These are phyloP conservation scores for Pelodytes ibericus DNA, from an alignment of 2,797 vertebrate genomes.

Conservation along the genomic window DNA sequence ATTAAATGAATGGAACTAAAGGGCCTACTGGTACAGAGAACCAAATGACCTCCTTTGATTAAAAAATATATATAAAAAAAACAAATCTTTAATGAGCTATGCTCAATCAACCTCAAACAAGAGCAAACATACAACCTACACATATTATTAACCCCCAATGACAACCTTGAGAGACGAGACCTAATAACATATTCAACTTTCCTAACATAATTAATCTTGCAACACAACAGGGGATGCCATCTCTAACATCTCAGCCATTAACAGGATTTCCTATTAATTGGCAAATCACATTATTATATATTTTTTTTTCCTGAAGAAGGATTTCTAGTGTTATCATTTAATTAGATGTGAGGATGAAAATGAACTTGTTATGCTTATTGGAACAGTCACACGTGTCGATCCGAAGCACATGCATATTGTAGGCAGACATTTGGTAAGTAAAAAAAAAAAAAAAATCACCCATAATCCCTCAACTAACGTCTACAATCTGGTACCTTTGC, in stretches of 20 bases:
- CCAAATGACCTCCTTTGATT: slow-evolving; percentile 38
- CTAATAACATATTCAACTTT: slow-evolving; percentile 42
- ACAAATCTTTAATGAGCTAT: slow-evolving; percentile 37
- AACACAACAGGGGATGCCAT: slow-evolving; percentile 39
- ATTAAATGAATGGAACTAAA: no score
- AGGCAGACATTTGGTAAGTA: not conserved
- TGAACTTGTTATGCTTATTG: not conserved
- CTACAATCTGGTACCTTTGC: slow-evolving; percentile 4
- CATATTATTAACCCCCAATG: slow-evolving; percentile 41
- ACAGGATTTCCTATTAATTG: slow-evolving; percentile 24
- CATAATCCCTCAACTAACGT: not conserved
- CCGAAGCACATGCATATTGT: not conserved
- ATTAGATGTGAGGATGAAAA: slow-evolving; percentile 26
- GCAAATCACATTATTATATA: slow-evolving; percentile 17
- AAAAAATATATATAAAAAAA: slow-evolving; percentile 37
- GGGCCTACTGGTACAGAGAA: slow-evolving; percentile 10
- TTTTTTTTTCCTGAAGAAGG: slow-evolving; percentile 19
- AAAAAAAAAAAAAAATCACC: not conserved
- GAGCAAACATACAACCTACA: slow-evolving; percentile 31
- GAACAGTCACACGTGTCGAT: not conserved
- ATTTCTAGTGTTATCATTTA: slow-evolving; percentile 15
- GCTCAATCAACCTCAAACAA: slow-evolving; percentile 40
- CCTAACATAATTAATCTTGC: slow-evolving; percentile 40
- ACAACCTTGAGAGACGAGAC: slow-evolving; percentile 28
- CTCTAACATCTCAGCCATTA: slow-evolving; percentile 24